Base-by-base conservation (phyloP, 2,888 invertebrate species). In the Pherbina coryleti region DNA sequence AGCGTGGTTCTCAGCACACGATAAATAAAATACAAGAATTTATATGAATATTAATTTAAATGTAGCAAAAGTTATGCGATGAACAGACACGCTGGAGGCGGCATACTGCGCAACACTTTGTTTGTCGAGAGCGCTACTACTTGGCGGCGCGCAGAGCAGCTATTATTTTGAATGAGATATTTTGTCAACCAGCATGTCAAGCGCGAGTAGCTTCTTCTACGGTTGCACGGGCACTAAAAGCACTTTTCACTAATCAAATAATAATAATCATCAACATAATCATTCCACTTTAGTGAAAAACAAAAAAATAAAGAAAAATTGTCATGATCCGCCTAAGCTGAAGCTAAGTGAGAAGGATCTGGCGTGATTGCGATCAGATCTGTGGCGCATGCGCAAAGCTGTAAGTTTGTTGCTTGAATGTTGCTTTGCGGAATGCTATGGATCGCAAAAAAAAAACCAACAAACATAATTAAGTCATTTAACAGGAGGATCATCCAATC, bases 101-200 rank as follows among this genome's bases (percentile, higher is more conserved):
- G n/a, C n/a, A 34, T 17, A 19, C n/a, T 25, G 31, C 5, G 64
- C 34, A 19, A 28, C 64, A 34, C 75, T 76, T 71, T 76, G 62
- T 44, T 11, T 44, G 11, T 5, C 31, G 3, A 31, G 11, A 44
- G 44, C 44, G 44, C 14, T 44, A 44, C 44, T 44, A 44, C 44
- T 44, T 44, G 74, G 77, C 78, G 77, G 76, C 79, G 73, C 81
- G 77, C 79, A 77, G 14, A 51, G 17, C 69, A 49, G 71, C 77
- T 53, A 81, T 82, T 81, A 85, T 82, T 82, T 81, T 83, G 83
- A 83, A 80, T 83, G 82, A 84, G 82, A 84, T 84, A 84, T 83
- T 84, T 82, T 82, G 85, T 83, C 83, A 82, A 75, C 70, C 76
- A 75, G 77, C 78, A 79, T 78, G 76, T 77, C 75, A 79, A 67